A percentile compares a stretch with the other conserved stretches of the same genome.
These are phyloP conservation scores for Pseudolycoriella hygida DNA, from an alignment of 2,888 invertebrate species.

Conservation along the genomic window DNA sequence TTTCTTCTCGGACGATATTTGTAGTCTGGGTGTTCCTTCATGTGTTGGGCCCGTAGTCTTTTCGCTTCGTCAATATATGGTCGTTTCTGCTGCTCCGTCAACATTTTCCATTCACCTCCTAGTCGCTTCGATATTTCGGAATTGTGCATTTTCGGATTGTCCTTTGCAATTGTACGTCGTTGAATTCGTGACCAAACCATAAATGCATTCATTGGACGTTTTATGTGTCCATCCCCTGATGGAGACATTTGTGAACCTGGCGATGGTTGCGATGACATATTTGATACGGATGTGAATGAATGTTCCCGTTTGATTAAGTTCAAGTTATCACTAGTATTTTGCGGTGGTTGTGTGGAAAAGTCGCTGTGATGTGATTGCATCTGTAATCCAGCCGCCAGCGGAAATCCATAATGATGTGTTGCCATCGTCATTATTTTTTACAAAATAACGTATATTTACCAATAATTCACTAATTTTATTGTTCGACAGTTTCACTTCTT, in stretches of 20 bases:
- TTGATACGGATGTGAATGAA: slow-evolving; percentile 25
- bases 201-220: slow-evolving; percentile 95
- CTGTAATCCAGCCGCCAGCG: slow-evolving; percentile 25
- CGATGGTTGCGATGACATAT: slow-evolving; percentile 23
- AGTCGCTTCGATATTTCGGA: slow-evolving; percentile 80
- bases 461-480: not conserved
- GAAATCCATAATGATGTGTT: slow-evolving; percentile 29
- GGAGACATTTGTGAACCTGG: slow-evolving; percentile 19
- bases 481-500: not conserved
- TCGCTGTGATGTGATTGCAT: slow-evolving; percentile 26
- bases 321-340: slow-evolving; percentile 21
- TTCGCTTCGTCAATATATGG: slow-evolving; percentile 95
- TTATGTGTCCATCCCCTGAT: slow-evolving; percentile 61
- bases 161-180: slow-evolving; percentile 78
- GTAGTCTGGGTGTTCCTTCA: slow-evolving; percentile 84
- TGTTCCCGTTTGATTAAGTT: slow-evolving; percentile 26
- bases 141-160: slow-evolving; percentile 87
- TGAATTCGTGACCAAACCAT: slow-evolving; percentile 92
- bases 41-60: slow-evolving; percentile 66
- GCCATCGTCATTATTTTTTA: slow-evolving; percentile 22
- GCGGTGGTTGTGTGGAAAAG: slow-evolving; percentile 20
- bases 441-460: not conserved
- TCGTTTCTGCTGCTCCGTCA: slow-evolving; percentile 72
- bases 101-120: slow-evolving; percentile 84
- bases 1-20: slow-evolving; percentile 76